phyloP scores from a whole-genome alignment of 2,113 vertebrate genomes.

The Caracal caracal region DNA sequence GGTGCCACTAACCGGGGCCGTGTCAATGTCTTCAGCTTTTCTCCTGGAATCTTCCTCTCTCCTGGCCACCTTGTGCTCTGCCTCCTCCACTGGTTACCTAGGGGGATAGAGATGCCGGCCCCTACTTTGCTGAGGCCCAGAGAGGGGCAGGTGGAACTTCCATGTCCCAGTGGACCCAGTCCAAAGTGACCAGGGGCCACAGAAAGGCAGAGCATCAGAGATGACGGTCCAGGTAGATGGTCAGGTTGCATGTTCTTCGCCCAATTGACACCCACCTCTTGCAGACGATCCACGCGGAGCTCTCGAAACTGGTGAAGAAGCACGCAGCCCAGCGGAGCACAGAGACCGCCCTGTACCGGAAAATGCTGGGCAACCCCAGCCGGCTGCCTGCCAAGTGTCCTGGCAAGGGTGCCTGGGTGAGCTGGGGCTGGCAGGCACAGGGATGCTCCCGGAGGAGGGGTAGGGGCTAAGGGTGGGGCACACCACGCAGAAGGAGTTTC shows the following conservation, averaged over 20 bases:
- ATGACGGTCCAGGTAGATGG: neutral
- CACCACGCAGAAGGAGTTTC: neutral
- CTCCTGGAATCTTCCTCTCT: neutral
- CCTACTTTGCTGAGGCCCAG: neutral
- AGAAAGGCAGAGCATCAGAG: neutral
- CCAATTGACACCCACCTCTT: neutral
- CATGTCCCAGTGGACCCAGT: neutral
- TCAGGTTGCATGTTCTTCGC: neutral
- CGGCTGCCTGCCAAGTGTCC: slow-evolving; percentile 82
- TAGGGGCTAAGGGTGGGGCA: neutral
- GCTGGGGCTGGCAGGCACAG: neutral
- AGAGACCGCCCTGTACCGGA: slow-evolving; percentile 97
- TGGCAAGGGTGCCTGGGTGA: slow-evolving; percentile 92
- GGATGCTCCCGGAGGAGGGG: neutral
- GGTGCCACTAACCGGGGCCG: neutral
- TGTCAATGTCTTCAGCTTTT: neutral
- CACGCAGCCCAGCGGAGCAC: slow-evolving; percentile 92
- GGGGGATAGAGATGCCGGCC: neutral
- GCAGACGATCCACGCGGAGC: slow-evolving; percentile 95
- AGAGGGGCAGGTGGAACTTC: neutral
- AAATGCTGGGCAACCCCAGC: slow-evolving; percentile 92
- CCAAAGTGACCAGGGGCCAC: neutral
- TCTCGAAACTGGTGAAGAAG: slow-evolving; percentile 97
- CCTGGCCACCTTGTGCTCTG: neutral
- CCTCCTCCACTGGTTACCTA: neutral